Conservation (phyloP, 2,888 invertebrate genomes). For the Heliconius aoede region DNA sequence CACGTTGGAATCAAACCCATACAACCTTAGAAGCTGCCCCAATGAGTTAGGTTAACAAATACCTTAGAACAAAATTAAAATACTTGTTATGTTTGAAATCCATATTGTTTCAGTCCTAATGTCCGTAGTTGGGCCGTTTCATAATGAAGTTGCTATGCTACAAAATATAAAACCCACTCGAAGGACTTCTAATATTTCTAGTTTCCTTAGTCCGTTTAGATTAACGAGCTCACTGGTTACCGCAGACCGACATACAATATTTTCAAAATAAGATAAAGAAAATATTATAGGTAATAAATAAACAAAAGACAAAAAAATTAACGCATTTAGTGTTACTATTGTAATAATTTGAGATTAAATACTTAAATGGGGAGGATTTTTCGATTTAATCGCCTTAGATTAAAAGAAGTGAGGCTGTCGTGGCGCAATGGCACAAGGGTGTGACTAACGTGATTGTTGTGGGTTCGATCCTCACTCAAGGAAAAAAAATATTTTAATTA, state of each 20-base stretch:
- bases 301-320: not conserved
- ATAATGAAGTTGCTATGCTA: not conserved
- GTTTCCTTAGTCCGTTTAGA: too few relatives aligned
- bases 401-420: not conserved
- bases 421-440: too few relatives aligned
- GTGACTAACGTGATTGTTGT: too few relatives aligned
- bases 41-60: not conserved
- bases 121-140: not conserved
- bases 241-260: not conserved
- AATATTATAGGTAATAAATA: not conserved
- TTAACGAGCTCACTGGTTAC: too few relatives aligned
- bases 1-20: too few relatives aligned
- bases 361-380: too few relatives aligned
- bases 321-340: not conserved
- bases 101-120: not conserved
- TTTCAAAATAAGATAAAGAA: not conserved
- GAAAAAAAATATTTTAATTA: too few relatives aligned
- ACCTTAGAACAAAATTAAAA: not conserved
- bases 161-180: too few relatives aligned
- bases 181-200: not conserved
- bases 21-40: not conserved
- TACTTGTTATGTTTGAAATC: not conserved
- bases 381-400: not conserved
- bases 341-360: too few relatives aligned
- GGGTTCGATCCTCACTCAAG: too few relatives aligned